Evolutionary conservation across 2,888 invertebrate genomes (phyloP).

Genomic region (Miltochrista miniata): DNA sequence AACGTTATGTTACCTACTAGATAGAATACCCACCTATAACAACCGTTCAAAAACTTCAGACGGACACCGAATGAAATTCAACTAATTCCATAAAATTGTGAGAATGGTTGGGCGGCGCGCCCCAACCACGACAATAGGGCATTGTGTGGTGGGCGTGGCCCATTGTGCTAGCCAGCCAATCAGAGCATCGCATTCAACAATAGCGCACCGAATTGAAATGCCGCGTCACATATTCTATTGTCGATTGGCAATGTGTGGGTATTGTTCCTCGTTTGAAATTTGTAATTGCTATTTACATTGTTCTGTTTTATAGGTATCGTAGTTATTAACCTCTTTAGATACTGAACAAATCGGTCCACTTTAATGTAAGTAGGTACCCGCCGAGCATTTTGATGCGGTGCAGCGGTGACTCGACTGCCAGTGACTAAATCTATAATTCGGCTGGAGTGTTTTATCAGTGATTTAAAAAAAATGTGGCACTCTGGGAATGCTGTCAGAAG

Average conservation of each 20-base stretch:
- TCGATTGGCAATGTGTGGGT: conserved; percentile 65
- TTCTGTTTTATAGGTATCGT: no score
- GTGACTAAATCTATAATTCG: no score
- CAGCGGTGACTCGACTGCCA: no score
- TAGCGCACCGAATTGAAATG: conserved; percentile 80
- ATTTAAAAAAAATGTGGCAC: no score
- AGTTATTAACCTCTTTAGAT: no score
- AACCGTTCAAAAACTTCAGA: not conserved
- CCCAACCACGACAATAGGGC: conserved; percentile 70
- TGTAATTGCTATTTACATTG: conserved; percentile 35
- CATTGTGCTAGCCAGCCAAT: conserved; percentile 77
- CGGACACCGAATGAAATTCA: conserved; percentile 3
- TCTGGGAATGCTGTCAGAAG: no score
- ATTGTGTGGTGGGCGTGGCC: conserved; percentile 79
- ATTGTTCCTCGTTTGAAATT: conserved; percentile 54
- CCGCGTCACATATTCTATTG: conserved; percentile 72
- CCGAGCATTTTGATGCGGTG: no score
- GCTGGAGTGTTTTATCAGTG: no score
- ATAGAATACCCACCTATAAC: no score
- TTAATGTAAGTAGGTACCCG: no score
- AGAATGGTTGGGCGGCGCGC: conserved; percentile 62
- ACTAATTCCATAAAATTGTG: conserved; percentile 28
- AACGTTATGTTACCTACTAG: no score
- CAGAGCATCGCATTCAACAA: conserved; percentile 67
- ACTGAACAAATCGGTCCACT: no score